A percentile compares a stretch with the other conserved stretches of the same genome.
phyloP scores from a whole-genome alignment of 2,888 invertebrate genomes.

The Bombylius major region DNA sequence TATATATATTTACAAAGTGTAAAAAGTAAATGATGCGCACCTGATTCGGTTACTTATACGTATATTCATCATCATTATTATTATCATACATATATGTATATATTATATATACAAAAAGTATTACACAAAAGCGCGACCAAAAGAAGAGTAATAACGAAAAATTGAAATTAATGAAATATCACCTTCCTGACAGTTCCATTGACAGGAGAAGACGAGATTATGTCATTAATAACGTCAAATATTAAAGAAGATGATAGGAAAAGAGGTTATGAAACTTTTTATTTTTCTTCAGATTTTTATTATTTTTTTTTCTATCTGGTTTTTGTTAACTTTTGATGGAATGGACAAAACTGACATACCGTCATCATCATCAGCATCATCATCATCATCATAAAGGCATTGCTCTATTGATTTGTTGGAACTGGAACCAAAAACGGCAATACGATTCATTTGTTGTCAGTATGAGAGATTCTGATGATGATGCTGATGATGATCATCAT shows the following conservation, averaged over 20 bases:
- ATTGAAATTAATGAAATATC: constrained; percentile 16
- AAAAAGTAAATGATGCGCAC: too few relatives aligned
- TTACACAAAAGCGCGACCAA: not conserved
- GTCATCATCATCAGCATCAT: not conserved
- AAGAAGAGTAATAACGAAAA: constrained; percentile 6
- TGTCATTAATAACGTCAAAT: constrained; percentile 14
- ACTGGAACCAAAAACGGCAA: too few relatives aligned
- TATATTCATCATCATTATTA: too few relatives aligned
- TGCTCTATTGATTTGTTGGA: too few relatives aligned
- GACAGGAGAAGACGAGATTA: constrained; percentile 16
- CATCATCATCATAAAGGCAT: not conserved
- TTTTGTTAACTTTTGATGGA: not conserved
- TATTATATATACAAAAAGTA: too few relatives aligned
- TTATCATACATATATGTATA: too few relatives aligned
- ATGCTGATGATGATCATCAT: too few relatives aligned
- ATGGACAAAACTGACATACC: constrained; percentile 1
- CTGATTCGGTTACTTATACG: too few relatives aligned
- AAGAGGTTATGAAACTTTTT: not conserved
- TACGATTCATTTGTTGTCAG: too few relatives aligned
- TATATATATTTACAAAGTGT: too few relatives aligned
- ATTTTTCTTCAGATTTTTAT: too few relatives aligned
- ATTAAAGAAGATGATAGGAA: not conserved
- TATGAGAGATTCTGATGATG: too few relatives aligned
- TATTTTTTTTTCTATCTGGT: not conserved
- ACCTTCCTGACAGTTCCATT: constrained; percentile 15